A percentile compares a stretch with the other conserved stretches of the same genome.
Evolutionary conservation across 2,797 vertebrate species (phyloP).

Genomic region (Poecilia picta): DNA sequence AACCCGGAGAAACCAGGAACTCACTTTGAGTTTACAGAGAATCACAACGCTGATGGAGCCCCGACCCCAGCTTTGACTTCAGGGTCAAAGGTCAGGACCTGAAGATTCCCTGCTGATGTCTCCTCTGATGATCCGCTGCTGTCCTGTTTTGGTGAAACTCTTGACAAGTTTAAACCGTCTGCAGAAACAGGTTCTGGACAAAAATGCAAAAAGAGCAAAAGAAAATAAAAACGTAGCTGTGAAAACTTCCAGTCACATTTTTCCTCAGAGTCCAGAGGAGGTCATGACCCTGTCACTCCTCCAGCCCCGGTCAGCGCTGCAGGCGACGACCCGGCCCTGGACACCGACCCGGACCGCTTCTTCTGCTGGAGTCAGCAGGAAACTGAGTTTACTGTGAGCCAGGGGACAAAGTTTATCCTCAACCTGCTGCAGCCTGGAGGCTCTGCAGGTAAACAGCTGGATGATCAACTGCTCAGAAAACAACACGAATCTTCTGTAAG

Average conservation of each 20-base stretch:
- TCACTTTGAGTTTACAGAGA: background rate
- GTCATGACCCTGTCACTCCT: background rate
- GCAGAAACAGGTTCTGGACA: background rate
- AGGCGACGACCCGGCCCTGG: background rate
- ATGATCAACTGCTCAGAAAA: no score
- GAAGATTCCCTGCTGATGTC: background rate
- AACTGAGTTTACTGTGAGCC: background rate
- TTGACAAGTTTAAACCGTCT: background rate
- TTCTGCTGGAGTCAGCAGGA: background rate
- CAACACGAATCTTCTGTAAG: no score
- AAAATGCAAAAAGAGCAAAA: background rate
- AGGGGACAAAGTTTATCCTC: background rate
- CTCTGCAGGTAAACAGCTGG: no score
- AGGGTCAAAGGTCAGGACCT: slow-evolving; percentile 48
- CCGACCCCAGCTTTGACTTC: background rate
- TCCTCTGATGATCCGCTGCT: no score
- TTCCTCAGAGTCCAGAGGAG: background rate
- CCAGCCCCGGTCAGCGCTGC: background rate
- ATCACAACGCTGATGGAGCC: background rate
- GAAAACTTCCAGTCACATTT: background rate
- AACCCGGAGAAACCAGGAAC: slow-evolving; percentile 8
- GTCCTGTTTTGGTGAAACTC: background rate
- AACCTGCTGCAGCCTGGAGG: no score
- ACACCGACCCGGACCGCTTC: background rate
- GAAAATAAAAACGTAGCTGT: background rate